A percentile compares a stretch with the other conserved stretches of the same genome.
Conservation (phyloP, 1,140 invertebrate genomes). For the Lycorma delicatula region DNA sequence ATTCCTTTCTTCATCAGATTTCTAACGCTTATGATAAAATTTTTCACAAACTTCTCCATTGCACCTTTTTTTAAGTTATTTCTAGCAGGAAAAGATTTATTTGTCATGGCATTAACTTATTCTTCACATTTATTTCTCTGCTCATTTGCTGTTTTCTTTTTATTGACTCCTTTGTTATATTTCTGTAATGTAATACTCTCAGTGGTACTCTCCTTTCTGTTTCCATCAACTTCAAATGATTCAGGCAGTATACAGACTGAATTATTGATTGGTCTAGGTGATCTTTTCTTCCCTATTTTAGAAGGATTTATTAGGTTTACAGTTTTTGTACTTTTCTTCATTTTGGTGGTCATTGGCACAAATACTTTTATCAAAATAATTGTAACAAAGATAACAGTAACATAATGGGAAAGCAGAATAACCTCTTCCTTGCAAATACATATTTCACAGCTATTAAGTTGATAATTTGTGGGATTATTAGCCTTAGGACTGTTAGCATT, state of each 20-base stretch:
- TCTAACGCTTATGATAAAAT: conserved; percentile 6
- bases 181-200: neutral
- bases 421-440: neutral
- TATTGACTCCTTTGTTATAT: neutral
- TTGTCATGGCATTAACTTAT: conserved; percentile 8
- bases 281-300: neutral
- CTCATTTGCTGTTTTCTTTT: conserved; percentile 1
- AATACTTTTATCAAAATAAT: neutral
- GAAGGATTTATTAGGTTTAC: too few relatives aligned
- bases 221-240: neutral
- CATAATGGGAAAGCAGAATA: neutral
- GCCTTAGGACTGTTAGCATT: too few relatives aligned
- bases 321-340: neutral
- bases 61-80: conserved; percentile 7
- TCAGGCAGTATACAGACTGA: neutral
- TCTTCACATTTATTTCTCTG: conserved; percentile 11
- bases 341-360: neutral
- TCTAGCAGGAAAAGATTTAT: conserved; percentile 13
- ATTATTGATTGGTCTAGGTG: neutral
- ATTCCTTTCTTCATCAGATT: conserved; percentile 8
- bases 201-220: neutral
- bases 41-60: conserved; percentile 5
- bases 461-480: too few relatives aligned
- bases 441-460: neutral
- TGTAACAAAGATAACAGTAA: neutral